Evolutionary conservation across 64 coral and sea anemone species (phyloP), one percentile per base, ranked within the genome.

Genomic region (Montipora foliosa): DNA sequence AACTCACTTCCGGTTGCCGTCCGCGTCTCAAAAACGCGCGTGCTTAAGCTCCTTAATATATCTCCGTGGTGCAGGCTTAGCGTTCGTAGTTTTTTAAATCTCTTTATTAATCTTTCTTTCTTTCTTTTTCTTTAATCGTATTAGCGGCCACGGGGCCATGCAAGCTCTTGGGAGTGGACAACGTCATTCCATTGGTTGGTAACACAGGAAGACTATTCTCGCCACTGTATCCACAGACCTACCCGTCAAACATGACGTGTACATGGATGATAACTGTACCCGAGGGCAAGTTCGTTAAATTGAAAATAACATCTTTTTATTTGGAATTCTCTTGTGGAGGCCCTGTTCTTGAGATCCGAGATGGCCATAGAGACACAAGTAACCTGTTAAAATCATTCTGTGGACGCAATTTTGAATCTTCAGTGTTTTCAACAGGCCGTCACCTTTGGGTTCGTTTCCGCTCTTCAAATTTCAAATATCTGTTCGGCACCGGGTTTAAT

Each of bases 191-290:
- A 2, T 10, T 92, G 11, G 85, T 22, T 2, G 81, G 79, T 3
- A 50, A 61, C 60, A 49, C 76, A 19, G 94, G 94, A 0, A 76
- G 74, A 7, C 67, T 95, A 6, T 88, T 49, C 13, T 92, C 89
- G 16, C 94, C 94, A 3, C 49, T 53, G 1, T 91, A 95, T 59
- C 94, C 94, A 77, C 29, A 44, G 24, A 46, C 72, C 16, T 95
- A 92, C 69, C 94, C 89, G 0, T 58, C 61, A 64, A 82, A 88
- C 37, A 95, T 95, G 68, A 82, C 68, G 8, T 95, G 94, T 49
- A 95, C 94, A 1, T 95, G 94, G 94, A 82, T 79, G 14, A 81
- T 95, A 78, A 69, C 76, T 47, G 90, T 92, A 2, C 83, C 83
- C 3, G 76, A 61, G 2, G 94, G 90, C 55, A 71, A 92, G 7